A percentile compares a stretch with the other conserved stretches of the same genome.
Conservation (phyloP, 2,888 invertebrate species). For the Blomia tropicalis region DNA sequence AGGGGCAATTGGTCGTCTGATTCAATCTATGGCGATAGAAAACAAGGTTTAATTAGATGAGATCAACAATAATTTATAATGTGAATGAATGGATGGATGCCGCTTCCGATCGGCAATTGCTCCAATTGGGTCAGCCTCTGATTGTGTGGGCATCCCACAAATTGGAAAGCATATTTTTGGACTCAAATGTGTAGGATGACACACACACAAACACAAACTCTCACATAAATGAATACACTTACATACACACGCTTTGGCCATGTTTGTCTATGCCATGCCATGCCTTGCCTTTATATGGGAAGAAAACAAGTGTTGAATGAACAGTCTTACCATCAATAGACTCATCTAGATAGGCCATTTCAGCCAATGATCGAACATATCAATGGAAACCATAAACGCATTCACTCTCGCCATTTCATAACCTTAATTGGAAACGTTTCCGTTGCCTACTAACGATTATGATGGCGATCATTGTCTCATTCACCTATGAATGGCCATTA, state of each 20-base stretch:
- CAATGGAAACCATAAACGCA: not conserved
- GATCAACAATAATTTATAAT: no score
- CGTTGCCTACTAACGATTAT: no score
- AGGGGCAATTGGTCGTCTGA: slow-evolving; percentile 62
- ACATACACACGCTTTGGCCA: no score
- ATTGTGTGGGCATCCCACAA: not conserved
- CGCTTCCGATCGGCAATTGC: not conserved
- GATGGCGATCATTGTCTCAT: no score
- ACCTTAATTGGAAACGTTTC: not conserved
- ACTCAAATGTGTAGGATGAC: not conserved
- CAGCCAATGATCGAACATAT: not conserved
- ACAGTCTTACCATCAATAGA: no score
- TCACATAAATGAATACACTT: no score
- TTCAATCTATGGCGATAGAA: not conserved
- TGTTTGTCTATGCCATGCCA: not conserved
- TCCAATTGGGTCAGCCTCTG: not conserved
- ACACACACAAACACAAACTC: no score
- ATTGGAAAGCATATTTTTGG: not conserved
- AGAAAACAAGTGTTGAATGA: not conserved
- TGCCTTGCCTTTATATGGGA: not conserved
- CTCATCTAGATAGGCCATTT: not conserved
- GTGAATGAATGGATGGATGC: no score
- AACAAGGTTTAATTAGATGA: not conserved
- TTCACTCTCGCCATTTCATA: not conserved
- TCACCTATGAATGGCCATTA: not conserved